Evolutionary conservation across 1,140 invertebrate genomes (phyloP), one percentile per base, ranked within the genome.

Genomic region (Polypedilum pembai): DNA sequence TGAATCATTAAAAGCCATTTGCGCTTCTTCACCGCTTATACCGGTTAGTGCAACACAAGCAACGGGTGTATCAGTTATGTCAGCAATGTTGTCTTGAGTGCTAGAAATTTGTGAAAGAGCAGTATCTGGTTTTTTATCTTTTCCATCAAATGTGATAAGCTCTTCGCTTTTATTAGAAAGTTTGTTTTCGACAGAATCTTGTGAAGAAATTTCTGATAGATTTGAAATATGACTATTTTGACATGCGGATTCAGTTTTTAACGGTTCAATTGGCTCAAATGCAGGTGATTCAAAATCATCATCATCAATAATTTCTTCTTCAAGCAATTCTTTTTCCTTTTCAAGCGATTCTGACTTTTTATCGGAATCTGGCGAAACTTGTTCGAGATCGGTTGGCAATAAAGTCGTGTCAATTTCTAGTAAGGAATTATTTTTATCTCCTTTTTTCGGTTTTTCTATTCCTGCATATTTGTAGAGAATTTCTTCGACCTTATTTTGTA

Each of bases 401-500:
- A 92, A 82, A 79, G 90, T 86, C 75, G 85, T 87, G 74, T 81
- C 79, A 73, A 79, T 77, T 63, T 79, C 78, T 15, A 78, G 78
- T 77, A 63, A 76, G 65, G 82, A 83, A 74, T 82, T 81, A 75
- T 75, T 82, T 75, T 83, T 83, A 77, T 80, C 84, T 75, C 85
- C 77, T 2, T 77, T 80, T 73, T 82, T 82, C 15, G 88, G 89
- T 76, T 85, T 87, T 76, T 91, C 87, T 73, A 96, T 88, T 21
- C 93, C 93, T n/a, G 96, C 82, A 80, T 90, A 93, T 79, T 92
- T 90, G 80, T 94, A 96, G 0, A 96, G 91, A 10, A 94, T 88
- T 79, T 95, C 92, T 82, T 95, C 94, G 73, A 97, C 93, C 85
- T 94, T 90, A 7, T 94, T 92, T 79, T 94, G 89, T 2, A 94